A percentile compares a stretch with the other conserved stretches of the same genome.
phyloP scores from a whole-genome alignment of 2,797 vertebrate species.

The Furcifer pardalis region DNA sequence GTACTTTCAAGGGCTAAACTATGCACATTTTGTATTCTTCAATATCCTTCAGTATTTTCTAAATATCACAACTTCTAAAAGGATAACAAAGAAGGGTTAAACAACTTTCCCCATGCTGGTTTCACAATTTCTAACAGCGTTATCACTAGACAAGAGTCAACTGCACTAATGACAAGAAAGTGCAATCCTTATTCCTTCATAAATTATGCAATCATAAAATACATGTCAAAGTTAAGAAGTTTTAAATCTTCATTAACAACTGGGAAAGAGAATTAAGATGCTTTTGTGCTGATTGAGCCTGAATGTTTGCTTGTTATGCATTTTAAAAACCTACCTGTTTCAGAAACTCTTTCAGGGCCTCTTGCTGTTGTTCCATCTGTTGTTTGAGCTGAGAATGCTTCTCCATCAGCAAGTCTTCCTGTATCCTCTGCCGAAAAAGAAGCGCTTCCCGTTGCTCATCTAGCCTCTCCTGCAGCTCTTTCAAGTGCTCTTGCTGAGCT shows the following conservation, averaged over 20 bases:
- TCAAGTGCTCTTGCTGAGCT: slow-evolving; percentile 71
- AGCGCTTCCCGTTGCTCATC: slow-evolving; percentile 66
- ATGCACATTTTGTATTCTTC: not conserved
- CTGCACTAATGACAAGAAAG: not conserved
- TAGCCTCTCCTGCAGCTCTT: slow-evolving; percentile 68
- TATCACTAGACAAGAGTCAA: not conserved
- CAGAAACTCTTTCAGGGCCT: slow-evolving; percentile 77
- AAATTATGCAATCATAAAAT: not conserved
- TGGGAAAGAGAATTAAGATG: not conserved
- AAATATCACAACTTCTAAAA: not conserved
- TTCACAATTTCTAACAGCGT: not conserved
- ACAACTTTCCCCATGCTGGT: not conserved
- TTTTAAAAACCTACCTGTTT: slow-evolving; percentile 72
- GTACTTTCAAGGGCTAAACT: not conserved
- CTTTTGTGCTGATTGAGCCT: not conserved
- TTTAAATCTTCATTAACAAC: not conserved
- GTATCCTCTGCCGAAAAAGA: slow-evolving; percentile 65
- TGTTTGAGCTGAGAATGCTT: slow-evolving; percentile 67
- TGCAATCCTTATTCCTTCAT: not conserved
- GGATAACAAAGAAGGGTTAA: fast-evolving
- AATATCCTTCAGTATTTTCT: not conserved
- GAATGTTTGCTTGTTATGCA: not conserved
- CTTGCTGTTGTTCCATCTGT: slow-evolving; percentile 77
- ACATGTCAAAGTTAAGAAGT: not conserved
- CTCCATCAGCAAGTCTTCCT: slow-evolving; percentile 64